These are phyloP conservation scores for Dorcus parallelipipedus DNA, from an alignment of 2,888 invertebrate species.

Conservation along the genomic window DNA sequence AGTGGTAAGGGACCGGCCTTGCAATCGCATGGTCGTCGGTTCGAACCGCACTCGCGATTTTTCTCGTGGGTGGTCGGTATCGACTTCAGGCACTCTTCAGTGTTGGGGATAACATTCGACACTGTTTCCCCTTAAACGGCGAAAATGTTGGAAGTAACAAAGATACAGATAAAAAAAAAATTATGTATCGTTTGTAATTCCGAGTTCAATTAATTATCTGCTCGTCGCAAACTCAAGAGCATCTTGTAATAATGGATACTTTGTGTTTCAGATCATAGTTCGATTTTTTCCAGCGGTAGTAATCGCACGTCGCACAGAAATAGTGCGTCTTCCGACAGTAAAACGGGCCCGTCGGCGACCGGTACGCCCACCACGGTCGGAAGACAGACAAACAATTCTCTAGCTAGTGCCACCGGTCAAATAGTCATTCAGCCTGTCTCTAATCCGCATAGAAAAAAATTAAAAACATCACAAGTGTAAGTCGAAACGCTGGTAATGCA, in stretches of 20 bases:
- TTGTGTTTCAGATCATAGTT: slow-evolving; percentile 19
- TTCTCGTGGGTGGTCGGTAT: too few relatives aligned
- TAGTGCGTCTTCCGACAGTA: slow-evolving; percentile 10
- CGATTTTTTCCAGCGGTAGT: slow-evolving; percentile 19
- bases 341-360: slow-evolving; percentile 8
- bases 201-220: too few relatives aligned
- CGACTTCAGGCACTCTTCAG: too few relatives aligned
- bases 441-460: slow-evolving; percentile 52
- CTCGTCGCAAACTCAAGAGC: neutral
- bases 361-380: slow-evolving; percentile 52
- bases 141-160: too few relatives aligned
- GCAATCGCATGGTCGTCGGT: too few relatives aligned
- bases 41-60: too few relatives aligned
- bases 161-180: too few relatives aligned
- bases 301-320: slow-evolving; percentile 17
- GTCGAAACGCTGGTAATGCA: slow-evolving; percentile 29
- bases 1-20: too few relatives aligned
- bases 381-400: slow-evolving; percentile 81
- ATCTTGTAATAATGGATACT: too few relatives aligned
- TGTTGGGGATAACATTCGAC: too few relatives aligned
- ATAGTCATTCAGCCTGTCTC: slow-evolving; percentile 65
- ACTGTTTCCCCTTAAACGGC: too few relatives aligned
- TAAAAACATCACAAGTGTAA: slow-evolving; percentile 70
- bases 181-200: too few relatives aligned
- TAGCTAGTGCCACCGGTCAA: slow-evolving; percentile 80